Evolutionary conservation across 2,888 invertebrate species (phyloP), one percentile per base, ranked within the genome.

Genomic region (Drosophila differens): DNA sequence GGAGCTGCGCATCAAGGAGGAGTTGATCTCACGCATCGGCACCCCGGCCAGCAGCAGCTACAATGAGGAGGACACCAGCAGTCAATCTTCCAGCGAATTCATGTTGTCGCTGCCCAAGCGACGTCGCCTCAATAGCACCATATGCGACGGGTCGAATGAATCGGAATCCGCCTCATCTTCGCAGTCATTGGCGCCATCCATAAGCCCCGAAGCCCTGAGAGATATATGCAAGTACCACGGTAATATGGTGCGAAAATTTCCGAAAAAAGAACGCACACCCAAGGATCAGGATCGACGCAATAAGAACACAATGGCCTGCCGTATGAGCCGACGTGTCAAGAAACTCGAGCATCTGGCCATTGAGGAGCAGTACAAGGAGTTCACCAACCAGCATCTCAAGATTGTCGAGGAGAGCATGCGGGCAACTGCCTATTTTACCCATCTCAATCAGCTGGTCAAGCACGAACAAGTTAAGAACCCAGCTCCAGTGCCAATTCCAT

Each of bases 231-330:
- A 91, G 44, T 92, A 91, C 67, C 92, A 92, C 41, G 87, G 83
- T 3, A 93, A 93, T 25, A 93, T 93, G 92, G 93, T 92, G 2
- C 75, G 92, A 0, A 84, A 89, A 12, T 93, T 92, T 59, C 93
- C 93, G 0, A 92, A 92, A 51, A 92, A 90, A 35, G 91, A 92
- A 60, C 91, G 93, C 9, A 76, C 90, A 3, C 81, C 89, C 30
- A 93, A 92, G 68, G 92, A 93, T 58, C 92, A 93, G 70, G 92
- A 93, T 60, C 83, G 92, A 1, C 91, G 92, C 4, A 83, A 93
- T 63, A 93, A 92, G 54, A 93, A 93, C 67, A 93, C 92, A 0
- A 82, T 91, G 35, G 92, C 92, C 53, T 93, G 92, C 57, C 91
- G 92, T 28, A 89, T 90, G 81, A 93, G 93, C 44, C 84, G 92